Evolutionary conservation across 2,113 vertebrate genomes (phyloP), one percentile per base, ranked within the genome.

Genomic region (Chroicocephalus ridibundus): DNA sequence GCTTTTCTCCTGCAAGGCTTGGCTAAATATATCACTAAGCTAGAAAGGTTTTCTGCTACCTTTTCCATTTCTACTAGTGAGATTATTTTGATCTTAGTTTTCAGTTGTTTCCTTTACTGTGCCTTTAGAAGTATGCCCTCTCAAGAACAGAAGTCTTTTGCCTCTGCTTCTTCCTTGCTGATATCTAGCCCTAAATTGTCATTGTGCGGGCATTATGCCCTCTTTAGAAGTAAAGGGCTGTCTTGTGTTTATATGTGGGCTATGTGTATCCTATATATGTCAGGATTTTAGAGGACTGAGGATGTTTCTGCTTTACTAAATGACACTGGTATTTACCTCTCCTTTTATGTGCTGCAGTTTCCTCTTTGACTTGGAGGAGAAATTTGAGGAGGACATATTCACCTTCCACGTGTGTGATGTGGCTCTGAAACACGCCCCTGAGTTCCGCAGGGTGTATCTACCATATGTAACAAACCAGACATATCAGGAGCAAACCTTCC

Each of bases 381-480:
- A 98, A 32, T 98, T 99, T 72, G 99, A 99, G 80, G 98, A 97
- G 34, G 96, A 99, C 95, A 98, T 99, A 54, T 98, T 99, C 93
- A 97, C 97, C 65, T 99, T 99, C 94, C 98, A 98, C 0, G 99
- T 99, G 82, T 99, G 99, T 11, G 99, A 99, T 4, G 98, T 99
- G 79, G 99, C 99, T 40, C 97, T 98, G 82, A 98, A 96, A n/a
- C 99, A 99, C 1, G 99, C 99, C 34, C 97, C 98, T 0, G 97
- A 98, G 86, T 99, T 99, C 98, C 98, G 97, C 92, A 97, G 98
- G 75, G 99, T 99, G 57, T 99, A 99, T 75, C 98, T 99, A 52
- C 99, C 99, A 8, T 99, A 99, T 13, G 99, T 99, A 95, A 99
- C 99, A 96, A 99, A 99, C 97, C 99, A 99, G 97, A 99, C 99